Percentiles rank a stretch among this genome's conserved stretches.
Conservation (phyloP, 2,113 vertebrate species). For the Cnemophilus loriae region DNA sequence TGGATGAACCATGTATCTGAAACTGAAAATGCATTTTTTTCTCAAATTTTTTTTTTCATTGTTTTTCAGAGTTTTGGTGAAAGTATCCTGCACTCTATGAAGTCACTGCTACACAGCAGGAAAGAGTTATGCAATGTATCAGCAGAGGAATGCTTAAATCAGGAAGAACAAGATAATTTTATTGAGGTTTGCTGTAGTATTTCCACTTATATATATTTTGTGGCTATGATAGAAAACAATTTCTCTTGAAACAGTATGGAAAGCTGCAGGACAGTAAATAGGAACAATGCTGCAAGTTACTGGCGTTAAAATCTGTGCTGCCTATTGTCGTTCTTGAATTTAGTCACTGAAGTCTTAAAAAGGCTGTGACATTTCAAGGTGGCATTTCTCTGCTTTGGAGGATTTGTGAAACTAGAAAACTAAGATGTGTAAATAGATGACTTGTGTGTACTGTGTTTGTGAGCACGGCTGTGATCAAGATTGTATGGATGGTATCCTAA, state of each 20-base stretch:
- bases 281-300: neutral
- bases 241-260: neutral
- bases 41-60: neutral
- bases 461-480: neutral
- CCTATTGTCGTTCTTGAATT: neutral
- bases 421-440: neutral
- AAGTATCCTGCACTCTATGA: conserved; percentile 78
- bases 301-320: neutral
- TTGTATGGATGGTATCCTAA: neutral
- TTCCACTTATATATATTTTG: neutral
- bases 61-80: conserved; percentile 82
- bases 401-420: neutral
- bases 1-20: neutral
- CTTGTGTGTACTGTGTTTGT: neutral
- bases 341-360: neutral
- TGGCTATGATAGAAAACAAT: neutral
- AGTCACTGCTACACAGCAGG: conserved; percentile 84
- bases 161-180: conserved; percentile 63
- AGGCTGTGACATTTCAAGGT: neutral
- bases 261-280: neutral
- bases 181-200: conserved; percentile 80
- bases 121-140: conserved; percentile 85
- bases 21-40: neutral
- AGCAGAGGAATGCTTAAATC: conserved; percentile 73
- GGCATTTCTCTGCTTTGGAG: neutral